These are phyloP conservation scores for Thripadectes ignobilis DNA, from an alignment of 2,797 vertebrate genomes.

Conservation along the genomic window DNA sequence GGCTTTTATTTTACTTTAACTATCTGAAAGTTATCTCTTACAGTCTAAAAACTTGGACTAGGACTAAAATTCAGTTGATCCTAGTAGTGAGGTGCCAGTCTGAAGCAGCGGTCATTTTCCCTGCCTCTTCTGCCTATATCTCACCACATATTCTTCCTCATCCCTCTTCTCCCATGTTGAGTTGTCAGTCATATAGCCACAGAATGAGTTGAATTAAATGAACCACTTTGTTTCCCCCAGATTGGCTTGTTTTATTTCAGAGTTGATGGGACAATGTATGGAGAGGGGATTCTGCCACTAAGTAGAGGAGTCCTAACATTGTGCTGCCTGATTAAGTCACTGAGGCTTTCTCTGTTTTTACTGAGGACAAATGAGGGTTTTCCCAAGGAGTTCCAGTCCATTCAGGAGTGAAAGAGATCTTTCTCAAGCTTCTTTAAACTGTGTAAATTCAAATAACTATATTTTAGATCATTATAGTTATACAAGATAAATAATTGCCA, in stretches of 20 bases:
- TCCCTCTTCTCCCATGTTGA: background rate
- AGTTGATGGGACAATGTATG: background rate
- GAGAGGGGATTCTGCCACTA: background rate
- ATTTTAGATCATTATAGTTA: background rate
- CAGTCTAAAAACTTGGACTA: background rate
- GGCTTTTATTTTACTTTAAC: background rate
- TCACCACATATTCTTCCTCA: background rate
- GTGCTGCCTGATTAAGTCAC: background rate
- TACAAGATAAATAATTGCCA: background rate
- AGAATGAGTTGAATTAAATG: background rate
- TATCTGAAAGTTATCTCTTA: background rate
- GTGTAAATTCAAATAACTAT: background rate
- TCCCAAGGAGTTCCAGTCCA: background rate
- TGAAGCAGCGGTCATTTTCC: background rate
- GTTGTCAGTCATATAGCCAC: background rate
- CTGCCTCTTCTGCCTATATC: background rate
- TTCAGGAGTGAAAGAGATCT: background rate
- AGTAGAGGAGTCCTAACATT: background rate
- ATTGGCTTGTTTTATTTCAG: background rate
- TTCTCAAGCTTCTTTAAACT: background rate
- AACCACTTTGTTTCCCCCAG: accelerated
- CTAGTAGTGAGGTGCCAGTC: background rate
- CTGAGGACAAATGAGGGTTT: background rate
- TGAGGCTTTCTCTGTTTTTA: background rate
- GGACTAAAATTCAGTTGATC: background rate